Base-by-base conservation (phyloP, 2,888 invertebrate genomes). In the Chloromyia formosa region DNA sequence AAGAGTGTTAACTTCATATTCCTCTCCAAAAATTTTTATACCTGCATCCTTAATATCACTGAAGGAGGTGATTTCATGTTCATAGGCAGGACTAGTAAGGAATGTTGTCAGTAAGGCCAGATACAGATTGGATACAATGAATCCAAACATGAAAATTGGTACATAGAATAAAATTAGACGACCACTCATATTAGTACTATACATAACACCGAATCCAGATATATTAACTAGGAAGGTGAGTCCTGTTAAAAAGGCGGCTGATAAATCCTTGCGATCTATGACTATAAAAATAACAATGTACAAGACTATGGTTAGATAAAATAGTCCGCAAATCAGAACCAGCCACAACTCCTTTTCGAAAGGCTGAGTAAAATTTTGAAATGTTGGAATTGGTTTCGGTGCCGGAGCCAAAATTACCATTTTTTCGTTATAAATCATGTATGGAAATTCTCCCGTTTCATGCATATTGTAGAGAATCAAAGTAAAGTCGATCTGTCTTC, bases 61-160 rank as follows among this genome's bases (percentile, higher is more conserved):
- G 49, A 68, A 9, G 1, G 49, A 9, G 1, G 18, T 68, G 14
- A 68, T 18, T 22, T 18, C n/a, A 18, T 5, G 2, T 12, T 45
- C 68, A 53, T 68, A 53, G 5, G 42, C 7, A 10, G 68, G 53
- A 12, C 53, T 68, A 12, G 68, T 68, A 7, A 68, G n/a, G 20
- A 20, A 68, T 18, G 45, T 68, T 1, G 68, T 49, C n/a, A 68
- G 49, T 1, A 45, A 22, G 0, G 68, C 68, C 14, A 49, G 3
- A 22, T 68, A 68, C 3, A 68, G 20, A 22, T 68, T 68, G 5
- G 68, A 49, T 12, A 68, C 4, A 1, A 68, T 20, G 22, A 68
- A 68, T 68, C 68, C 68, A 2, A 68, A 45, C 1, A 68, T 18
- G 1, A 68, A 12, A 12, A 68, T 1, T 1, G 53, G 53, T 18